phyloP scores from a whole-genome alignment of 2,113 vertebrate genomes.

The Oophaga pumilio region DNA sequence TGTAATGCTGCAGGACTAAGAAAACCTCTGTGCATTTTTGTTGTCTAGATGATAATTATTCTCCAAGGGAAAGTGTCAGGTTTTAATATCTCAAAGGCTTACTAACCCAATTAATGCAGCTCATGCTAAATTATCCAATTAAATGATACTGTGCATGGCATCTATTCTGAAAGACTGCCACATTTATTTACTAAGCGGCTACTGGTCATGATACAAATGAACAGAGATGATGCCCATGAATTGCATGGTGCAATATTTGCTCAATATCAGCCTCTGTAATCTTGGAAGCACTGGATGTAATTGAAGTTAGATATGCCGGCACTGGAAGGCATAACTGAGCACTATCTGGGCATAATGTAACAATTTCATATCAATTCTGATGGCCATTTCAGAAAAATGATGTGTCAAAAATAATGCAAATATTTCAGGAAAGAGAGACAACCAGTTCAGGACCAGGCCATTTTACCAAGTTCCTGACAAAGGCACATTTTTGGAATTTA shows the following conservation, averaged over 20 bases:
- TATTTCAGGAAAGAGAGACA: constrained; percentile 17
- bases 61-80: constrained; percentile 49
- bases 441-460: neutral
- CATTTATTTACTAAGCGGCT: constrained; percentile 43
- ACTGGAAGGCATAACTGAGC: neutral
- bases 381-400: constrained; percentile 17
- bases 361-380: constrained; percentile 7
- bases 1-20: constrained; percentile 31
- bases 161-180: constrained; percentile 52
- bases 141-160: constrained; percentile 54
- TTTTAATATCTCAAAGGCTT: constrained; percentile 59
- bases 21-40: constrained; percentile 46
- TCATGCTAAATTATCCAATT: constrained; percentile 58
- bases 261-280: neutral
- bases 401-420: neutral
- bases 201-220: constrained; percentile 49
- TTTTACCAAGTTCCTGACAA: no score
- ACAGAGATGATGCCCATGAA: constrained; percentile 22
- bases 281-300: neutral
- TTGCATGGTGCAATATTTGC: constrained; percentile 1
- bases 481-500: no score
- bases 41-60: constrained; percentile 54
- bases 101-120: constrained; percentile 56
- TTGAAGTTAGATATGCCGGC: neutral
- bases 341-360: neutral